A percentile compares a stretch with the other conserved stretches of the same genome.
Conservation (phyloP, 37 sponge, comb jelly and placozoan species). For the Diacarnus erythraeanus region DNA sequence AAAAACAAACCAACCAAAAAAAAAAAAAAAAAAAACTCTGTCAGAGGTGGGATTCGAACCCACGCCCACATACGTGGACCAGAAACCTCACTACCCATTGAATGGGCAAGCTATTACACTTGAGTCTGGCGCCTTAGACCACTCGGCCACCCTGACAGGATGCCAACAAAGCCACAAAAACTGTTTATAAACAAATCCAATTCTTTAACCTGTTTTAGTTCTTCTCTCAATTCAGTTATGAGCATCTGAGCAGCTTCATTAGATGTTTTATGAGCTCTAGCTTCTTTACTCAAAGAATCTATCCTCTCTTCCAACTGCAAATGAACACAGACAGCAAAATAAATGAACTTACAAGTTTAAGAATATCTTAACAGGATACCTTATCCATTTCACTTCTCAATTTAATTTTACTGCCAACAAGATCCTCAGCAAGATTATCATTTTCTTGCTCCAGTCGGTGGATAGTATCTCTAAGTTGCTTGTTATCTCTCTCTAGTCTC, state of each 20-base stretch:
- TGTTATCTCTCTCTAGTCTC: constrained; percentile 78
- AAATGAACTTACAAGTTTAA: neutral
- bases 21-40: constrained; percentile 76
- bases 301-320: constrained; percentile 82
- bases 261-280: constrained; percentile 38
- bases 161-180: neutral
- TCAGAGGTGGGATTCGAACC: constrained; percentile 99
- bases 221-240: constrained; percentile 59
- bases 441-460: constrained; percentile 90
- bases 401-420: constrained; percentile 82
- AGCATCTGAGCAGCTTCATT: constrained; percentile 34
- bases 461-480: constrained; percentile 59
- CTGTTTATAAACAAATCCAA: neutral
- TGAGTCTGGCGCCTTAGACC: constrained; percentile 99
- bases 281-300: constrained; percentile 81
- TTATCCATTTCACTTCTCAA: constrained; percentile 91
- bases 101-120: constrained; percentile 74
- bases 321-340: neutral
- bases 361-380: constrained; percentile 33
- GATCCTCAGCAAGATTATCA: constrained; percentile 84
- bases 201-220: constrained; percentile 57
- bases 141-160: constrained; percentile 99
- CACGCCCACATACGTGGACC: constrained; percentile 99
- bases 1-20: neutral
- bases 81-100: constrained; percentile 79